These are phyloP conservation scores for Actinia equina DNA, from an alignment of 64 coral and sea anemone species.

Conservation along the genomic window DNA sequence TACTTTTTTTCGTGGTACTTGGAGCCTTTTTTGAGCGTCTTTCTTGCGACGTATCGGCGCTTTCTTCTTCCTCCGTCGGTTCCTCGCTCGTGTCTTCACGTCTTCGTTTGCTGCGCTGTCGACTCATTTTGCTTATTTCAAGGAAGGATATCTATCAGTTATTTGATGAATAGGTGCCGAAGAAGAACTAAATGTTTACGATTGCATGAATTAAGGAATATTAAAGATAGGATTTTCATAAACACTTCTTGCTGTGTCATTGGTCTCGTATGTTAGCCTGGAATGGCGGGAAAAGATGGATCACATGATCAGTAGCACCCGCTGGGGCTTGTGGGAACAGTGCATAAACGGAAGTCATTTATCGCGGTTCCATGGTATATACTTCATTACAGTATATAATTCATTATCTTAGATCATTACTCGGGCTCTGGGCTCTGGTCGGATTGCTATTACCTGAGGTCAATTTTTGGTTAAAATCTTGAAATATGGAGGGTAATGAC, in stretches of 20 bases:
- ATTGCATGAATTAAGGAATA: background rate
- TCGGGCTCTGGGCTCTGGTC: no score
- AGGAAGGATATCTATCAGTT: background rate
- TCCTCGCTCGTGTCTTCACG: conserved; percentile 21
- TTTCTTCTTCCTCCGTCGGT: conserved; percentile 26
- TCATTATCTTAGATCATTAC: no score
- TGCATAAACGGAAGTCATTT: background rate
- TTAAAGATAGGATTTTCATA: background rate
- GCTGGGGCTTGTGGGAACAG: background rate
- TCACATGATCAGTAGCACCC: background rate
- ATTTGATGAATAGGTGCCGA: background rate
- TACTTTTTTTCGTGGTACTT: conserved; percentile 1
- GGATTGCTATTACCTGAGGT: no score
- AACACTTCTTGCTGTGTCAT: background rate
- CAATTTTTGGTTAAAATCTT: background rate
- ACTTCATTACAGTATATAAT: no score
- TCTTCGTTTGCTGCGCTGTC: background rate
- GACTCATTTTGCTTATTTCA: background rate
- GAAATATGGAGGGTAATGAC: background rate
- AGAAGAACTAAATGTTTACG: background rate
- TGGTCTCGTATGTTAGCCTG: background rate
- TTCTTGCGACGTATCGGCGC: background rate
- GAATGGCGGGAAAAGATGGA: background rate
- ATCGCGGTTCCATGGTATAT: no score
- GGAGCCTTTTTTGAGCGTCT: background rate